Conservation (phyloP, 2,113 vertebrate species). For the Bos javanicus region DNA sequence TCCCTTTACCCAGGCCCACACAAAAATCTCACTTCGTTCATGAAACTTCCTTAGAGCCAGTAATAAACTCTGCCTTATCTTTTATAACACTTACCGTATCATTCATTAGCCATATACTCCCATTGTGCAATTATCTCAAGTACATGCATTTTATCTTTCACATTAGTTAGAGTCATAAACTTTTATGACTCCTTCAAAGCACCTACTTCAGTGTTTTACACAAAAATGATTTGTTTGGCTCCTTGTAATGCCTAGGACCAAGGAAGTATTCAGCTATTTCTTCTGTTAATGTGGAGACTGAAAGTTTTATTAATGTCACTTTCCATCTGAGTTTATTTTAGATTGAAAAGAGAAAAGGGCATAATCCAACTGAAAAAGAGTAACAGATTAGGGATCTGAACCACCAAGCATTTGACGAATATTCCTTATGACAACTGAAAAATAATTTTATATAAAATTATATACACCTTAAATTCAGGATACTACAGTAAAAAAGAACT, state of each 20-base stretch:
- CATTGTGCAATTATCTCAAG: not conserved
- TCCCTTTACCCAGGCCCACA: not conserved
- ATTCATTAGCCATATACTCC: not conserved
- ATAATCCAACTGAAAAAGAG: not conserved
- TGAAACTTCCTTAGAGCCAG: not conserved
- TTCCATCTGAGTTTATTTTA: conserved; percentile 7
- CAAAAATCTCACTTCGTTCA: not conserved
- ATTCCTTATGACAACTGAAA: not conserved
- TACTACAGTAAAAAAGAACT: not conserved
- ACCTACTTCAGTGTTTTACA: not conserved
- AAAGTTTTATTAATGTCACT: not conserved
- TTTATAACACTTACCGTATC: not conserved
- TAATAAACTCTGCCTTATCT: not conserved
- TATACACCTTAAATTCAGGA: not conserved
- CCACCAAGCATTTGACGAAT: not conserved
- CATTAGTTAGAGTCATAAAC: conserved; percentile 4
- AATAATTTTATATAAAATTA: not conserved
- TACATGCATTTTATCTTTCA: conserved; percentile 30
- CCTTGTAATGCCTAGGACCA: not conserved
- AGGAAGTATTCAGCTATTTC: not conserved
- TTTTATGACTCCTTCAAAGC: conserved; percentile 3
- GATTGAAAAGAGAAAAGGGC: not conserved
- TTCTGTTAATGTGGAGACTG: not conserved
- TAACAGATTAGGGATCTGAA: not conserved
- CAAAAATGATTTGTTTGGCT: not conserved